Conservation (phyloP, 2,113 vertebrate genomes). For the western clawed frog (Xenopus tropicalis) region UCB_Xtro_10.0 CM004446.2:110836501-110837000, state of each 20-base stretch:
- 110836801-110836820: background rate
- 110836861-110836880: background rate
- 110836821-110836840: too few species aligned
- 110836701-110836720: slow-evolving; percentile 85
- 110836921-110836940: slow-evolving; percentile 79
- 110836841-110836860: background rate
- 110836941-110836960: slow-evolving; percentile 79
- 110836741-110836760: slow-evolving; percentile 81
- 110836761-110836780: slow-evolving; percentile 76
- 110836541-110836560: too few species aligned
- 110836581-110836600: too few species aligned
- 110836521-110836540: too few species aligned
- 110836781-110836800: slow-evolving; percentile 68
- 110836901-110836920: slow-evolving; percentile 74
- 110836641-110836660: too few species aligned
- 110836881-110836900: slow-evolving; percentile 29
- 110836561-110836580: too few species aligned
- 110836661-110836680: too few species aligned
- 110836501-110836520: too few species aligned
- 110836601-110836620: too few species aligned
- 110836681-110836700: slow-evolving; percentile 70
- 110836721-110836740: slow-evolving; percentile 72
- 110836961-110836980: slow-evolving; percentile 89
- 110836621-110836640: too few species aligned
- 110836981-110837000: slow-evolving; percentile 91